Conservation (phyloP, 2,797 vertebrate species). For the Trematomus bernacchii region DNA sequence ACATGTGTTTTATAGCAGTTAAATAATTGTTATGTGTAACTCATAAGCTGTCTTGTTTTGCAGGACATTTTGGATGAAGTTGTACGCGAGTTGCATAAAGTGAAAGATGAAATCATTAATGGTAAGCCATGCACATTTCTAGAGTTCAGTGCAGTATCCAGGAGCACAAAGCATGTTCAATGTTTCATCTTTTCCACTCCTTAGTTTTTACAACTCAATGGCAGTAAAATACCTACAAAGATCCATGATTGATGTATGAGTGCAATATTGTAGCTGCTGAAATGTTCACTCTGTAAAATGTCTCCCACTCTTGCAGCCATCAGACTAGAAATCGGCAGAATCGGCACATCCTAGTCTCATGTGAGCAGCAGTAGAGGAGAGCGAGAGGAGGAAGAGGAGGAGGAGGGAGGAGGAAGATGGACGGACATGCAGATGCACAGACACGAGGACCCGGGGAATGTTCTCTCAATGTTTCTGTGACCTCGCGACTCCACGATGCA, state of each 20-base stretch:
- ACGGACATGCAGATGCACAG: slow-evolving; percentile 84
- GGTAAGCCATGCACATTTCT: slow-evolving; percentile 84
- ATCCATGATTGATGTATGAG: neutral
- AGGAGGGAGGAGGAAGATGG: slow-evolving; percentile 74
- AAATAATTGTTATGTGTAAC: neutral
- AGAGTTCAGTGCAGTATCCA: neutral
- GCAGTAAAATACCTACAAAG: neutral
- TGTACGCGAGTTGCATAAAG: slow-evolving; percentile 97
- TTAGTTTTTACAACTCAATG: neutral
- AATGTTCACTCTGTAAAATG: neutral
- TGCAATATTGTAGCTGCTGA: neutral
- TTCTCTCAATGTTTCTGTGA: slow-evolving; percentile 87
- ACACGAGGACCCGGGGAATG: slow-evolving; percentile 78
- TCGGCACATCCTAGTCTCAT: slow-evolving; percentile 93
- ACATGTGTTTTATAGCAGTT: neutral
- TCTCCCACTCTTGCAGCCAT: slow-evolving; percentile 85
- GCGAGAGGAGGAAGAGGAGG: slow-evolving; percentile 76
- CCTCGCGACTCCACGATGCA: slow-evolving; percentile 68
- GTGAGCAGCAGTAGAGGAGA: slow-evolving; percentile 75
- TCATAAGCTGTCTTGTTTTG: slow-evolving; percentile 20
- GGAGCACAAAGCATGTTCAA: slow-evolving; percentile 1
- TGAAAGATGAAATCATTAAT: slow-evolving; percentile 99
- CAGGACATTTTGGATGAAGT: slow-evolving; percentile 99
- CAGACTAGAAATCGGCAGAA: slow-evolving; percentile 97
- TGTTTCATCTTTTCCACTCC: slow-evolving; percentile 6